A percentile compares a stretch with the other conserved stretches of the same genome.
These are phyloP conservation scores for Ahaetulla prasina DNA, from an alignment of 2,113 vertebrate genomes.

Conservation along the genomic window DNA sequence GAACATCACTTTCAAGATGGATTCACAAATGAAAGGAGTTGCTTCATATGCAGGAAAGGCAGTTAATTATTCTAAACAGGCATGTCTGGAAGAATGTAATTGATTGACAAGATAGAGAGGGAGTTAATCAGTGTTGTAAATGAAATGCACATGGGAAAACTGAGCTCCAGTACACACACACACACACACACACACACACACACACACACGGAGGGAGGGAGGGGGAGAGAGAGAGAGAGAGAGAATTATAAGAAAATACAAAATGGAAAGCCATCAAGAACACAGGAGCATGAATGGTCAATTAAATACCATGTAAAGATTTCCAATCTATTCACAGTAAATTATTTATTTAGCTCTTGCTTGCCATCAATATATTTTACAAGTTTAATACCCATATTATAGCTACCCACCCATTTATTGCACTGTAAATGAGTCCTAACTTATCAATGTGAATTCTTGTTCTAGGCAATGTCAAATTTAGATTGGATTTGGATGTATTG, in stretches of 20 bases:
- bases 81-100: slow-evolving; percentile 55
- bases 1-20: slow-evolving; percentile 24
- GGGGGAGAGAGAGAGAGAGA: neutral
- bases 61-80: slow-evolving; percentile 56
- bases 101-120: slow-evolving; percentile 54
- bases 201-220: no score
- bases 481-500: slow-evolving; percentile 84
- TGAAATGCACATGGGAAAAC: slow-evolving; percentile 57
- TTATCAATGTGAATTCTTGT: slow-evolving; percentile 75
- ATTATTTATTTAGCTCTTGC: slow-evolving; percentile 78
- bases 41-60: slow-evolving; percentile 16
- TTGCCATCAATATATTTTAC: slow-evolving; percentile 77
- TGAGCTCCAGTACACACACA: neutral
- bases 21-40: slow-evolving; percentile 48
- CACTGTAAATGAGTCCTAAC: slow-evolving; percentile 75
- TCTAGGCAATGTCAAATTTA: slow-evolving; percentile 78
- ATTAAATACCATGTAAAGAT: slow-evolving; percentile 77
- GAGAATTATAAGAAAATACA: slow-evolving; percentile 1
- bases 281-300: slow-evolving; percentile 61
- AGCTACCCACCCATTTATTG: slow-evolving; percentile 77
- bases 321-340: slow-evolving; percentile 80
- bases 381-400: slow-evolving; percentile 82
- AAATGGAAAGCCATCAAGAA: slow-evolving; percentile 56
- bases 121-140: slow-evolving; percentile 45
- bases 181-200: no score